Base-by-base conservation (phyloP, 2,797 vertebrate species). In the Xiphophorus birchmanni region DNA sequence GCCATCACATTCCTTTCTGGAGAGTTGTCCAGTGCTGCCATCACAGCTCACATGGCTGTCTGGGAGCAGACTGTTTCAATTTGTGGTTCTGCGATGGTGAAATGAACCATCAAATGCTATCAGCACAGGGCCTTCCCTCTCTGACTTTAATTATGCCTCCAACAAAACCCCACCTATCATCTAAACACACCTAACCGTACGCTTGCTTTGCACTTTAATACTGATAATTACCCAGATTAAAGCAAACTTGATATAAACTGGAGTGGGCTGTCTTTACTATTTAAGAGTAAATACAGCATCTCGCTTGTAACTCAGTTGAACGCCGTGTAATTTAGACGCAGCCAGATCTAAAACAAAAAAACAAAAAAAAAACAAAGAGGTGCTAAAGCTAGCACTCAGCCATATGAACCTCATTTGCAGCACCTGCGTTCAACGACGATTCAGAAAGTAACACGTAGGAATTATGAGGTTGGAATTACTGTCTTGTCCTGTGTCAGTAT, bases 91-190 rank as follows among this genome's bases (percentile, higher is more conserved):
- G 7, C 42, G 12, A 72, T 72, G 69, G 42, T 72, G 69, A 72
- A 72, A 72, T 29, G 26, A 72, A 72, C 69, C 69, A 72, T 72
- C 69, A 72, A 45, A 45, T 72, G 69, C 69, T 72, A 72, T 72
- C 69, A 72, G 69, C 17, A n/a, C 42, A n/a, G 26, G 42, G 42
- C 69, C 42, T 45, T 45, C 69, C 42, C 26, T 45, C 42, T 72
- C 69, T 45, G 69, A 72, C 69, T 72, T 72, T 72, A 7, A 72
- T 72, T 72, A 72, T 29, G 6, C 23, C 65, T 42, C 26, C 18
- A 26, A 40, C 32, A 18, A 40, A 69, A 72, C 23, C 11, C 42
- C 12, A n/a, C 26, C 42, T 12, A 45, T 72, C 69, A 17, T 45
- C 23, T 12, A 72, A 72, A 72, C 69, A 45, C 69, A 71, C 40